phyloP scores from a whole-genome alignment of 92 coral and sea anemone genomes.

The Blastomussa wellsi region DNA sequence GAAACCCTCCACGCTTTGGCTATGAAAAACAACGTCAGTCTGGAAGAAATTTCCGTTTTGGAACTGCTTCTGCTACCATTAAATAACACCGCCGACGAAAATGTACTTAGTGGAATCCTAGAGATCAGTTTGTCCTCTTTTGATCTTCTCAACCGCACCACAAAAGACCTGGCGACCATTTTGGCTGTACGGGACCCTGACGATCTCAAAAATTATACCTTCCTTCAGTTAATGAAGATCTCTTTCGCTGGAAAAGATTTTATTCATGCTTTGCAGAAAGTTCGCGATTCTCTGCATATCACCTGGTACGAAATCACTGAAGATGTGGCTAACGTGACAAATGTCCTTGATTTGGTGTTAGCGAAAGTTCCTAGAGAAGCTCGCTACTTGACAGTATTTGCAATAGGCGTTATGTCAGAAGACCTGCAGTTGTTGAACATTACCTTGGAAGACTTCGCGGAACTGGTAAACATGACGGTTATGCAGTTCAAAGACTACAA shows the following conservation, averaged over 20 bases:
- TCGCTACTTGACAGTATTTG: neutral
- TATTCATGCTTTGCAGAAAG: neutral
- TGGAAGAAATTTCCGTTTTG: neutral
- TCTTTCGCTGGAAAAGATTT: neutral
- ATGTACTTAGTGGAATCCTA: neutral
- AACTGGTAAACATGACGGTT: conserved; percentile 15
- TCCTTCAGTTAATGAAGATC: conserved; percentile 8
- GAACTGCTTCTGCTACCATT: neutral
- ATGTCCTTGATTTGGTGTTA: conserved; percentile 21
- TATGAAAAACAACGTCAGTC: neutral
- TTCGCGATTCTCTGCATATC: conserved; percentile 23
- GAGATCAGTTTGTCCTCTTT: neutral
- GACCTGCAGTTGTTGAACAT: conserved; percentile 33
- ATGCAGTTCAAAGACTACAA: conserved; percentile 16
- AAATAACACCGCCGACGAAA: neutral
- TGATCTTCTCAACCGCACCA: conserved; percentile 32
- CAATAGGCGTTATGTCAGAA: neutral
- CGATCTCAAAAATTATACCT: conserved; percentile 11
- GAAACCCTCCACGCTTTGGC: conserved; percentile 9
- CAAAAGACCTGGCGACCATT: conserved; percentile 16
- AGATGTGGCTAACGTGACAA: conserved; percentile 10
- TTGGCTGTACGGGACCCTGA: conserved; percentile 1
- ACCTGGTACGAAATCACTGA: conserved; percentile 1
- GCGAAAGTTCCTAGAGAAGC: neutral
- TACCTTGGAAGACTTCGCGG: conserved; percentile 33